phyloP scores from a whole-genome alignment of 2,888 invertebrate species.

The Epinotia bilunana region DNA sequence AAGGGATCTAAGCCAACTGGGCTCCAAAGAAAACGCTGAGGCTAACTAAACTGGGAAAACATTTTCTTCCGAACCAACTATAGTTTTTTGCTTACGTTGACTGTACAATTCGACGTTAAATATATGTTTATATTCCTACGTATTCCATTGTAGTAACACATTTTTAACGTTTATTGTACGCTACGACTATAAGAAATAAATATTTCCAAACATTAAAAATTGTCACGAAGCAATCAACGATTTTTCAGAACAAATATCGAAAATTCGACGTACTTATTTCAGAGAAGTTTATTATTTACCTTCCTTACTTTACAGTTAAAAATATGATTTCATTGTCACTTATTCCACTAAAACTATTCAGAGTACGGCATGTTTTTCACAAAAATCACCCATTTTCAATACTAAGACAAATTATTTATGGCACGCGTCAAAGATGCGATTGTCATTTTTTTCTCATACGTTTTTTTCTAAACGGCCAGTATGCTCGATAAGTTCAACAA shows the following conservation, averaged over 20 bases:
- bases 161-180: background rate
- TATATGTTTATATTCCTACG: background rate
- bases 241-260: background rate
- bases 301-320: background rate
- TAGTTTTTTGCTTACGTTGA: background rate
- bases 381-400: background rate
- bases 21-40: no score
- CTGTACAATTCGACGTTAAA: background rate
- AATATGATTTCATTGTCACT: background rate
- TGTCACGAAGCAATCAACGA: background rate
- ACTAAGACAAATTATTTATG: background rate
- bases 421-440: background rate
- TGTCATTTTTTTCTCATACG: background rate
- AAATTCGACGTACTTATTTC: background rate
- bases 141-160: background rate
- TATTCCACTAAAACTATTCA: background rate
- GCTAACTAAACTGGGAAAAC: no score
- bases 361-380: background rate
- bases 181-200: background rate
- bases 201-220: background rate
- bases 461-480: background rate
- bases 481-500: background rate
- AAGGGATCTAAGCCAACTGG: no score
- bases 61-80: background rate
- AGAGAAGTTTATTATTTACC: no score